Base-by-base conservation (phyloP, 2,888 invertebrate species). In the Elmis aenea region DNA sequence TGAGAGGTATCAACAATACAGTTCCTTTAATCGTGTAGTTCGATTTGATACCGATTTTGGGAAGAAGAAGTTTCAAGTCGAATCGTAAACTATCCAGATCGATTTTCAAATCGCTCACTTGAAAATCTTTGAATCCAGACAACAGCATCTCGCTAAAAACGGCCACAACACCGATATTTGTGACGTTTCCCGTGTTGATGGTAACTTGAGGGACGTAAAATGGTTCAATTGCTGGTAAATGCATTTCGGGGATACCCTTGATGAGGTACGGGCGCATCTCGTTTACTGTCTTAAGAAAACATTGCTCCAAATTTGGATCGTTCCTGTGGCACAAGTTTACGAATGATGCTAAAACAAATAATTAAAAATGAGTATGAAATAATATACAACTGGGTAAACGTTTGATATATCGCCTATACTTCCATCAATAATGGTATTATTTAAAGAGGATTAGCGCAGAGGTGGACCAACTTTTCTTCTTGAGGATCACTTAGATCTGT, bases 201-300 rank as follows among this genome's bases (percentile, higher is more conserved):
- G 41, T 42, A 10, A 61, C 37, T 50, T 58, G 33, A n/a, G 54
- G 46, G 31, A 59, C 38, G 12, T 46, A 24, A 31, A 61, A 44
- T 13, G 64, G 63, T 3, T 65, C 63, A 9, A 65, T 45, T 5
- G 58, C 26, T 3, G 60, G 57, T 2, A 67, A 29, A 26, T 53
- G 52, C 45, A 67, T 43, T 38, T 61, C 61, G 3, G 62, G 62
- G 23, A 64, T 51, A 3, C 64, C 66, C 42, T 54, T 59, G 21
- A 49, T 48, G 10, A 64, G 37, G 35, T 46, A 47, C 0, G 61
- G 58, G 15, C 44, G 46, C 3, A 62, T 38, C 10, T 41, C 38
- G 26, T 58, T 50, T 4, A 59, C 45, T 6, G 58, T 55, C 3
- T 57, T 49, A 8, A 57, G 23, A 13, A 62, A 45, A 38, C 65